These are phyloP conservation scores for Drusus annulatus DNA, from an alignment of 1,140 invertebrate species.

Conservation along the genomic window DNA sequence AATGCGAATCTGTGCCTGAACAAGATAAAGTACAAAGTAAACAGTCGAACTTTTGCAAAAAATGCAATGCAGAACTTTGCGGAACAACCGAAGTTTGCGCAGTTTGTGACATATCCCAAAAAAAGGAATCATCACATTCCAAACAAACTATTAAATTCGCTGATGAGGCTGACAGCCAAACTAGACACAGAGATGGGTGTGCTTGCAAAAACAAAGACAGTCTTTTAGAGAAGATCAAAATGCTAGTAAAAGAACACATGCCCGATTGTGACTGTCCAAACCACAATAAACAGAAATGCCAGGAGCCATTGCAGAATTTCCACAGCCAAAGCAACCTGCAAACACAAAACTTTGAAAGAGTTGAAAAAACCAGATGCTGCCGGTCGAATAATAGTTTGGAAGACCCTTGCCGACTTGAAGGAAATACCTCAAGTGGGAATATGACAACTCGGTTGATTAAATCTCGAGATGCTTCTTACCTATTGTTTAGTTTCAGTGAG, in stretches of 20 bases:
- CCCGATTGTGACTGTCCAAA: constrained; percentile 14
- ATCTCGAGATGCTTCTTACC: background rate
- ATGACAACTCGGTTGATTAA: background rate
- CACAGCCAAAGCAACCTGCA: constrained; percentile 27
- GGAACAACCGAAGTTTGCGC: background rate
- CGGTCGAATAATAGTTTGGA: constrained; percentile 15
- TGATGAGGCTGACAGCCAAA: background rate
- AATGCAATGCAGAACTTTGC: constrained; percentile 4
- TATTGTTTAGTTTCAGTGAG: constrained; percentile 2
- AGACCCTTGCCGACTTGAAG: constrained; percentile 12
- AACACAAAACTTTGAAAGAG: background rate
- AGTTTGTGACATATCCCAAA: background rate
- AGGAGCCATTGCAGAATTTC: constrained; percentile 12
- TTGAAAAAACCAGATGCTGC: constrained; percentile 4
- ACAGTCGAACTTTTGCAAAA: background rate
- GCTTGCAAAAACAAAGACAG: constrained; percentile 13
- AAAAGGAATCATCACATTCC: background rate
- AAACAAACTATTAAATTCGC: background rate
- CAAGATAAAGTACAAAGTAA: no score
- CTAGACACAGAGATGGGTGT: background rate
- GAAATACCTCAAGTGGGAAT: background rate
- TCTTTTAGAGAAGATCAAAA: constrained; percentile 16
- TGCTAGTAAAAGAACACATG: constrained; percentile 2
- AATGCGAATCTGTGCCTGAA: no score
- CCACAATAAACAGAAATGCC: background rate